Evolutionary conservation across 2,888 invertebrate genomes (phyloP), one percentile per base, ranked within the genome.

Genomic region (Epirrhoe alternata): DNA sequence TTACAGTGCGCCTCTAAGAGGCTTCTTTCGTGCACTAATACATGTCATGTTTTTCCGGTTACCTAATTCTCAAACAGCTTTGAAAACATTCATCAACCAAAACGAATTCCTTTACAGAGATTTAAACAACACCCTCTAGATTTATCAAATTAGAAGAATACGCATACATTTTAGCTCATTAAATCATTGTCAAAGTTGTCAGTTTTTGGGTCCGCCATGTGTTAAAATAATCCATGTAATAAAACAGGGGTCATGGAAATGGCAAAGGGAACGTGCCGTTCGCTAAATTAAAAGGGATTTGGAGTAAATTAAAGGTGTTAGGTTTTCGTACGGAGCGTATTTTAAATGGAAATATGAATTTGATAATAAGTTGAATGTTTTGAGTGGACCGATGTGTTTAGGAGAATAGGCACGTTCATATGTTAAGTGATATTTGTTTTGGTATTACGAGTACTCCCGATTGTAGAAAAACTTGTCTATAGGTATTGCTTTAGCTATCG

Each of bases 261-360:
- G 70, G 72, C 69, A 66, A 78, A 80, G 75, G 78, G 79, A 79
- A 87, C 86, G 89, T 89, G 87, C 87, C 84, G 73, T 78, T 76
- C 69, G 79, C 82, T 73, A 85, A 86, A 88, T 89, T 85, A 86
- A 84, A 86, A 84, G 82, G 86, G 88, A 87, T 89, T 86, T 82
- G 66, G 73, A 77, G 77, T 83, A 86, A 87, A 87, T 88, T 86
- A 86, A 85, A 87, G 84, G 89, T 86, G 84, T 84, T 84, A 82
- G 84, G 80, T 84, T 77, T 79, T 79, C 75, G 76, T 75, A 69
- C 68, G 74, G 74, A 73, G 74, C 69, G 77, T 64, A 69, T 55
- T 71, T 17, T 68, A 72, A 24, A 70, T 74, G 69, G 69, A 70
- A 70, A 72, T 69, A 71, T 66, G 65, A 65, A 66, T 70, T 73